These are phyloP conservation scores for Temnothorax unifasciatus DNA, from an alignment of 2,888 invertebrate species.

Conservation along the genomic window DNA sequence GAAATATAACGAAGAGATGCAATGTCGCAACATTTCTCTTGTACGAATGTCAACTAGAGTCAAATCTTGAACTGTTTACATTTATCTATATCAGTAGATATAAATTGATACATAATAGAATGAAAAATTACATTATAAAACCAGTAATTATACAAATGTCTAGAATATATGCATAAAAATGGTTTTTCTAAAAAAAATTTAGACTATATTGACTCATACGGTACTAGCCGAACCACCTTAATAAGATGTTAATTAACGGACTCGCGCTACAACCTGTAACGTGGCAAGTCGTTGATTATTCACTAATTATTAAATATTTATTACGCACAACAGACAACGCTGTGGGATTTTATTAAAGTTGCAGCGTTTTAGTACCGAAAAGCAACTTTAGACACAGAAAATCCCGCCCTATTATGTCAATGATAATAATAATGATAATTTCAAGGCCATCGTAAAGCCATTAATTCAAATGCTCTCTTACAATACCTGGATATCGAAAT, in stretches of 20 bases:
- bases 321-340: background rate
- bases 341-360: slow-evolving; percentile 24
- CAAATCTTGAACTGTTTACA: too few relatives aligned
- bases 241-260: slow-evolving; percentile 28
- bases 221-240: too few relatives aligned
- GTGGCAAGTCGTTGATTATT: slow-evolving; percentile 26
- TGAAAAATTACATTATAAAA: too few relatives aligned
- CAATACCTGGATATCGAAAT: background rate
- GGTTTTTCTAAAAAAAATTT: too few relatives aligned
- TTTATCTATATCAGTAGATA: too few relatives aligned
- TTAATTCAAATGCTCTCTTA: slow-evolving; percentile 6
- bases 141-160: too few relatives aligned
- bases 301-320: slow-evolving; percentile 35
- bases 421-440: slow-evolving; percentile 33
- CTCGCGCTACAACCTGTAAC: background rate
- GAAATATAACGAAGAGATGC: too few relatives aligned
- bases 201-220: too few relatives aligned
- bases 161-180: too few relatives aligned
- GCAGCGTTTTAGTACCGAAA: background rate
- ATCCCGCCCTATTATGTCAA: background rate
- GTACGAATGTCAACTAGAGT: too few relatives aligned
- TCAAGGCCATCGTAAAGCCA: background rate
- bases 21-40: too few relatives aligned
- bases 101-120: too few relatives aligned
- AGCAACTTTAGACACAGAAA: background rate